These are phyloP conservation scores for Alosa alosa DNA, from an alignment of 2,113 vertebrate species.

Conservation along the genomic window DNA sequence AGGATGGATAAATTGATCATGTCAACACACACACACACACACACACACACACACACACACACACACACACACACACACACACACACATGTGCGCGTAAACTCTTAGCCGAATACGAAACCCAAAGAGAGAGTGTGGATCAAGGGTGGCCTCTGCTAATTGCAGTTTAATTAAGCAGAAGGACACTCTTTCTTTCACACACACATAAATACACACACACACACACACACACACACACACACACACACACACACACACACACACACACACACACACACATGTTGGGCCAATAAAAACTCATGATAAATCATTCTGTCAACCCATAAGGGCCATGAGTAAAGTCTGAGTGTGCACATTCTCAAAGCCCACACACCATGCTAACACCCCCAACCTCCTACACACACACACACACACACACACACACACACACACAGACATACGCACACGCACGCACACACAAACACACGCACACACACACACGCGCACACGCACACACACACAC, in stretches of 20 bases:
- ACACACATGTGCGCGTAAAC: not conserved
- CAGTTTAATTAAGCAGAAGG: not conserved
- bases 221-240: constrained; percentile 1
- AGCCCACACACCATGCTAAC: not conserved
- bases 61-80: not conserved
- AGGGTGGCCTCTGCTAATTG: too few relatives aligned
- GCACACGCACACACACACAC: too few relatives aligned
- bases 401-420: too few relatives aligned
- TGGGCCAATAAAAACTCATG: not conserved
- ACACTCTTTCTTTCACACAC: constrained; percentile 19
- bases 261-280: not conserved
- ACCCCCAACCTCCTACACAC: too few relatives aligned
- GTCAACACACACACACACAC: not conserved
- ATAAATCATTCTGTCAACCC: not conserved
- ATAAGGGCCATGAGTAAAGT: not conserved
- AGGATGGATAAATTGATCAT: not conserved
- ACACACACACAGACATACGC: too few relatives aligned
- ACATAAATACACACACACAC: constrained; percentile 1
- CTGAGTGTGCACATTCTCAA: not conserved
- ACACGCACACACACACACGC: too few relatives aligned
- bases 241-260: not conserved
- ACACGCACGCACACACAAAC: too few relatives aligned
- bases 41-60: not conserved
- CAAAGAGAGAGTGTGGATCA: constrained; percentile 23
- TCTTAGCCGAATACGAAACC: not conserved